Base-by-base conservation (phyloP, 92 coral and sea anemone genomes). In the Porites rus region DNA sequence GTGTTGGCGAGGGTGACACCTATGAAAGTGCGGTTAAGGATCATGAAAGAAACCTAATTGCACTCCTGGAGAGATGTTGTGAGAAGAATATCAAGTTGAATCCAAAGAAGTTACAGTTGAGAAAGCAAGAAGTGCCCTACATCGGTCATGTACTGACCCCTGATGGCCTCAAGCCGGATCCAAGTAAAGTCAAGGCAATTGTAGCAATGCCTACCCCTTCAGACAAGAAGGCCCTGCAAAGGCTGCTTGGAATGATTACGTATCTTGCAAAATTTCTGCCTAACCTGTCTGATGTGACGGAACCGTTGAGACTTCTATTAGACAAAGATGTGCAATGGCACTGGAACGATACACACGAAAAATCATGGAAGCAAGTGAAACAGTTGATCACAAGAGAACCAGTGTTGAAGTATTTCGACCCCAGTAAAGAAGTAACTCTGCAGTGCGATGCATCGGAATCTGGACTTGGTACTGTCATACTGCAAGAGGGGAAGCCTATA, bases 221-320 rank as follows among this genome's bases (percentile, higher is more conserved):
- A 20, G 84, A 86, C 67, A 80, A 74, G 52, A 65, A 72, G 20
- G 62, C 84, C 10, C 84, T 76, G 17, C 52, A 52, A 80, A 51
- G 89, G 69, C 62, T 86, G 51, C 84, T 77, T 38, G 89, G 84
- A 17, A 76, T 75, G 70, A 46, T 69, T 17, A 74, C 61, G 1
- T 82, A 83, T 73, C 77, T 75, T 58, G 76, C 70, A 1, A 84
- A 74, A 72, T 84, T 84, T 74, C 81, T 84, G 10, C 89, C 89
- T 62, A 76, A 86, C 61, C 38, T 84, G 53, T 84, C 82, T 58
- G 67, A 77, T 22, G 69, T 73, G 21, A 73, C 83, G 50, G 75
- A 74, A 60, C 59, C 75, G 8, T 78, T 75, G 43, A 76, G 88
- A 8, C 82, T 25, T 14, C 82, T 75, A 1, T 68, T 64, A 31